Percentiles rank a stretch among this genome's conserved stretches.
These are phyloP conservation scores for Leptarthrus brevirostris DNA, from an alignment of 2,888 invertebrate species.

Conservation along the genomic window DNA sequence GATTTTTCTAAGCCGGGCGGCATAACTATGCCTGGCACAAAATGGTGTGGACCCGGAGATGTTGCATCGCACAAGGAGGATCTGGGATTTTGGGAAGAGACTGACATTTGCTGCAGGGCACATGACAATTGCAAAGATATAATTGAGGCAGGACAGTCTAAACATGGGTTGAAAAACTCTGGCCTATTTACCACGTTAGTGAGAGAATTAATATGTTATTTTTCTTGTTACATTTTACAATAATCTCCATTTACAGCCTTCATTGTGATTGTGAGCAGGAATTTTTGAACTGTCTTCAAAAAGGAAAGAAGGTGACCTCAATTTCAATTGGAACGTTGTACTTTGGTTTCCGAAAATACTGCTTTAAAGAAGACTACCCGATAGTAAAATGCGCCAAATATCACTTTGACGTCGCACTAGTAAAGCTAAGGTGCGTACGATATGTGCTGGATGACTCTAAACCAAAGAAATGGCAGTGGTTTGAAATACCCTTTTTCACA, in stretches of 20 bases:
- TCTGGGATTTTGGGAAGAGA: constrained; percentile 83
- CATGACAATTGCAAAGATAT: constrained; percentile 74
- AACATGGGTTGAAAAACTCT: constrained; percentile 62
- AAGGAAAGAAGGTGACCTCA: constrained; percentile 59
- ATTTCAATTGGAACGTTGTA: constrained; percentile 64
- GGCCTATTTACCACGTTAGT: constrained; percentile 64
- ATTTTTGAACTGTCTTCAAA: constrained; percentile 64
- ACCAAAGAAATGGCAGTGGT: constrained; percentile 63
- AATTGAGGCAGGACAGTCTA: constrained; percentile 59
- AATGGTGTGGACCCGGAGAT: constrained; percentile 93
- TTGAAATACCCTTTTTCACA: constrained; percentile 64
- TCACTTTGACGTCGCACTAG: constrained; percentile 55
- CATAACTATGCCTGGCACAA: constrained; percentile 75
- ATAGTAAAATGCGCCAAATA: constrained; percentile 60
- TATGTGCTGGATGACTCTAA: constrained; percentile 60
- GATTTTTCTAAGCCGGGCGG: neutral
- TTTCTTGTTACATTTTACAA: no score
- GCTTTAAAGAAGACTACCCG: constrained; percentile 62
- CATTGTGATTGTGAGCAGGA: constrained; percentile 64
- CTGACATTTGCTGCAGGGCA: constrained; percentile 87
- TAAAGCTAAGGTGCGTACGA: constrained; percentile 62
- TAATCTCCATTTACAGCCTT: no score
- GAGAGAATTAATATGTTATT: no score
- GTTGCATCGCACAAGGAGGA: constrained; percentile 82
- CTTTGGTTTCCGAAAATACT: constrained; percentile 60